Base-by-base conservation (phyloP, 1,140 invertebrate genomes). In the Dreissena rostriformis region DNA sequence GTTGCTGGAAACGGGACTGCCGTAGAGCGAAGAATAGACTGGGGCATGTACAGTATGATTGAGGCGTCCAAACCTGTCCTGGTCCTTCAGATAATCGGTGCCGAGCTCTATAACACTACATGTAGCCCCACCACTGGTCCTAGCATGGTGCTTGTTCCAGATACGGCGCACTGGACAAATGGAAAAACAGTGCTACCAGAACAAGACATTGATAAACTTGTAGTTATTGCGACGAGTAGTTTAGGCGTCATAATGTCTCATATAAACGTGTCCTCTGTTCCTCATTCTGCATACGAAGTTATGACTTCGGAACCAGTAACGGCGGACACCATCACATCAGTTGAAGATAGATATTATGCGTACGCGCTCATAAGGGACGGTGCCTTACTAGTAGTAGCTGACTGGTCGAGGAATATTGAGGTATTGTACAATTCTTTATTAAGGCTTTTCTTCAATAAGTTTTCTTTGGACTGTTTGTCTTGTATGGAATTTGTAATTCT, bases 101-200 rank as follows among this genome's bases (percentile, higher is more conserved):
- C 77, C 12, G 19, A 84, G 51, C 53, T 84, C 1, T 84, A 84
- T 51, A 78, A 84, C 52, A 14, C 12, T 39, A 53, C 61, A 28
- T 28, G 12, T 78, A 22, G 19, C 24, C n/a, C 26, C 15, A 65
- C 24, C 12, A 72, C 61, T 5, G 29, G 53, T 1, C 39, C 63
- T 8, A 29, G 57, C 49, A 74, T 82, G 57, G 71, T 82, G 0
- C n/a, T 82, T 19, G 80, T 82, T 10, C 80, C 24, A n/a, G 29
- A 61, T 28, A 29, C 11, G 24, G 57, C 57, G 12, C 80, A 82
- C 24, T 75, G 71, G 72, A 51, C 55, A 1, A 29, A 26, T 51
- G 39, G 49, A 14, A 53, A 26, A 19, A 51, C 52, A 51, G 51
- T 39, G 39, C 8, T 39, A 39, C 39, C 39, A 39, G 8, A 63